Evolutionary conservation across 2,797 vertebrate genomes (phyloP), one percentile per base, ranked within the genome.

Genomic region (Mycteria americana): DNA sequence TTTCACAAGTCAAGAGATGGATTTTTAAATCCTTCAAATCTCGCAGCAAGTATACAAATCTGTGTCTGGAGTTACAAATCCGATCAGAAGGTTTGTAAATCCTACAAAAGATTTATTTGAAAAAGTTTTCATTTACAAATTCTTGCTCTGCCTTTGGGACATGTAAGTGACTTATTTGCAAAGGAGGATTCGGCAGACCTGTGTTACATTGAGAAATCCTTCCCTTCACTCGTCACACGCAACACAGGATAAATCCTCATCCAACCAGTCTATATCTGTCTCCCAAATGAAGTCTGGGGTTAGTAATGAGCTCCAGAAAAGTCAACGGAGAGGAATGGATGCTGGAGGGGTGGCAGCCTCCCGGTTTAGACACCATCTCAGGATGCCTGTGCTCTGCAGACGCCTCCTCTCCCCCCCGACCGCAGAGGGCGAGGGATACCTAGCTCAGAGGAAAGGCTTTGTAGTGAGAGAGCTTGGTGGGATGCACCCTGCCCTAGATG

Each of bases 51-150:
- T 93, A 90, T 87, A 92, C 93, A 97, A 75, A 96, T 96, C 96
- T 96, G 89, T 73, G 90, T 96, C 95, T 97, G 94, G 69, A 96
- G 92, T 68, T 94, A 96, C 97, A 97, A 97, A 97, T 97, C 97
- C 93, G 27, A 96, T 96, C 96, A 94, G 94, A 64, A 87, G 95
- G 95, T 93, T 96, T 87, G 89, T 81, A 97, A 97, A 96, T 92
- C 94, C 95, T 88, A 97, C 94, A 97, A 96, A 96, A 97, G 96
- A 96, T 88, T 90, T 95, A 85, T 84, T 80, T 88, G 88, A 68
- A 62, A 94, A 97, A 93, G 90, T 96, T 96, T 97, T 93, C 95
- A 93, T 97, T 97, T 97, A 94, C 87, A 96, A 97, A 91, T 93
- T 94, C 96, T 77, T 78, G 74, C 93, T 95, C 93, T 94, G 93